These are phyloP conservation scores for Anoplius nigerrimus DNA, from an alignment of 2,888 invertebrate genomes.

Conservation along the genomic window DNA sequence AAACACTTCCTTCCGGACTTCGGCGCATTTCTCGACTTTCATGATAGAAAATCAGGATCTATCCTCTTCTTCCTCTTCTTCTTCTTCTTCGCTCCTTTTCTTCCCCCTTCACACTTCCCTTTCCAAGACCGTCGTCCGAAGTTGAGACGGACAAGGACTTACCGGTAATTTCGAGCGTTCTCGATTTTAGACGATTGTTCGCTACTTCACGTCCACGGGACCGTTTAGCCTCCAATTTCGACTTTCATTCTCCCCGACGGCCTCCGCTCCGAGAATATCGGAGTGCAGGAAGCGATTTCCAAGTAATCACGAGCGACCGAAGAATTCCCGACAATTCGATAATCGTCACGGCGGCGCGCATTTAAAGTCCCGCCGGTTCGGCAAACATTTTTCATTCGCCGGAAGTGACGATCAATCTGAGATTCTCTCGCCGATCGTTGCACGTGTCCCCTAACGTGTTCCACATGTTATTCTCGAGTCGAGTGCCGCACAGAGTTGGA, in stretches of 20 bases:
- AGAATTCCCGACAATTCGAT: too few species aligned
- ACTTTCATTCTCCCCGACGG: too few species aligned
- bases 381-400: too few species aligned
- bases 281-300: too few species aligned
- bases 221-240: too few species aligned
- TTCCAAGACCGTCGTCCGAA: neutral
- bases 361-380: too few species aligned
- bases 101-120: too few species aligned
- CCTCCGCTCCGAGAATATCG: too few species aligned
- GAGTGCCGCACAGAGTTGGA: neutral
- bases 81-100: neutral
- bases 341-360: too few species aligned
- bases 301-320: too few species aligned
- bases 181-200: neutral
- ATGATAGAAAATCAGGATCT: conserved; percentile 26
- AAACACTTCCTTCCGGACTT: conserved; percentile 37
- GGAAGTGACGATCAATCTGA: too few species aligned
- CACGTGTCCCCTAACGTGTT: neutral
- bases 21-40: conserved; percentile 24
- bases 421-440: neutral
- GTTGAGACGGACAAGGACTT: neutral
- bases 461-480: neutral
- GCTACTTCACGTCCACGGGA: neutral
- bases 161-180: neutral
- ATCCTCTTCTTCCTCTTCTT: neutral